Base-by-base conservation (phyloP, 2,888 invertebrate species). In the Andrena marginata region DNA sequence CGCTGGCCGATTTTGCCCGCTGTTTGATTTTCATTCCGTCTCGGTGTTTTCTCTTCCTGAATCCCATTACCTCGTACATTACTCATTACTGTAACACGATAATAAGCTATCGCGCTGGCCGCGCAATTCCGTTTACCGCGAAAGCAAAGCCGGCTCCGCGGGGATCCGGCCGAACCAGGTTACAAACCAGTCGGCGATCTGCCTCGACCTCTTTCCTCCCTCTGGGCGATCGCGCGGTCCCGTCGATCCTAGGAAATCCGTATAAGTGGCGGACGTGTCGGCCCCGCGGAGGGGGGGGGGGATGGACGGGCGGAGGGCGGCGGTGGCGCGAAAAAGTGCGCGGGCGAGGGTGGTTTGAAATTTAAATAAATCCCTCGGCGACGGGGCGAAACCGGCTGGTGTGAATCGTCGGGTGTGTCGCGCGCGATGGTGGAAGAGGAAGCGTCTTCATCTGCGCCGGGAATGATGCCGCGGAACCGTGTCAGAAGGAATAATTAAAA, bases 401-500 rank as follows among this genome's bases (percentile, higher is more conserved):
- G 35, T 7, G 16, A 42, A 23, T 35, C 42, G 20, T 26, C 2
- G 26, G 42, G 10, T 42, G 35, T 62, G 20, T n/a, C 31, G 56
- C 1, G 56, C 60, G 8, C 0, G 33, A 7, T 56, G 13, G 5
- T 0, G 16, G 29, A 48, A 13, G 33, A 26, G 31, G 23, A 7
- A 23, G 26, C 42, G 29, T 62, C 54, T 13, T 33, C 23, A 2
- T n/a, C 16, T n/a, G 63, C 10, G 42, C n/a, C 23, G 42, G 42
- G 56, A 8, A 60, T 60, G 60, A 75, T 7, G 74, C 42, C 13
- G 48, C 48, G 60, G 35, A 75, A 75, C 68, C 68, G 74, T 75
- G 74, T 68, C 74, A 33, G 60, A 60, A 68, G 26, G 75, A 60
- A 68, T 68, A 68, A 75, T 75, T 75, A 75, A 75, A 68, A 48